Percentiles rank a stretch among this genome's conserved stretches.
These are phyloP conservation scores for Plagodis pulveraria DNA, from an alignment of 2,888 invertebrate genomes.

Conservation along the genomic window DNA sequence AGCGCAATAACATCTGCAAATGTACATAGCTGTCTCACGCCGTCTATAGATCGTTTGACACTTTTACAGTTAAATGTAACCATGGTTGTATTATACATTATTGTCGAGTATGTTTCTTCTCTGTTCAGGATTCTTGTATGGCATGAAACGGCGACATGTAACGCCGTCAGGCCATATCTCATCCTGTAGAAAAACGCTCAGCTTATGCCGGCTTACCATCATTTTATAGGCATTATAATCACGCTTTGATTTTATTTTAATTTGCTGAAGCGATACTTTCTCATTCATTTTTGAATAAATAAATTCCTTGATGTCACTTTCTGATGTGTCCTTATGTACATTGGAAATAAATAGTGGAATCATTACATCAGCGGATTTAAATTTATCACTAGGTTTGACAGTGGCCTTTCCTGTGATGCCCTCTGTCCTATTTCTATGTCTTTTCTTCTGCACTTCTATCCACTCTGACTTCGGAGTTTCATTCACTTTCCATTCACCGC, in stretches of 20 bases:
- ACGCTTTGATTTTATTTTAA: background rate
- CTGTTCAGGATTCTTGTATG: background rate
- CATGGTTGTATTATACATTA: background rate
- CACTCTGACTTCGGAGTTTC: background rate
- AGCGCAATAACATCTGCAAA: too few species aligned
- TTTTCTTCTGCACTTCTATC: background rate
- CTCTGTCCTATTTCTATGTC: background rate
- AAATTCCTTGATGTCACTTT: background rate
- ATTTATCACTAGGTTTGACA: background rate
- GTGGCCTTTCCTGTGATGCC: background rate
- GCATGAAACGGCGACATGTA: background rate
- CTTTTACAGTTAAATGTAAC: background rate
- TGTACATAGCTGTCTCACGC: too few species aligned
- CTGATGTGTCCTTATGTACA: background rate
- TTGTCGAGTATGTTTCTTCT: background rate
- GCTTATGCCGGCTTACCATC: background rate
- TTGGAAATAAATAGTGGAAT: background rate
- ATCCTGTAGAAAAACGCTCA: background rate
- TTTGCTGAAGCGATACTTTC: background rate
- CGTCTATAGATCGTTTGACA: background rate
- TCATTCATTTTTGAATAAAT: background rate
- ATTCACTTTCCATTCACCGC: background rate
- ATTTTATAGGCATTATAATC: background rate
- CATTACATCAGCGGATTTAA: background rate
- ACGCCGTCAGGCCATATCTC: background rate